Evolutionary conservation across 1,140 invertebrate genomes (phyloP), one percentile per base, ranked within the genome.

Genomic region (Oryzaephilus surinamensis): DNA sequence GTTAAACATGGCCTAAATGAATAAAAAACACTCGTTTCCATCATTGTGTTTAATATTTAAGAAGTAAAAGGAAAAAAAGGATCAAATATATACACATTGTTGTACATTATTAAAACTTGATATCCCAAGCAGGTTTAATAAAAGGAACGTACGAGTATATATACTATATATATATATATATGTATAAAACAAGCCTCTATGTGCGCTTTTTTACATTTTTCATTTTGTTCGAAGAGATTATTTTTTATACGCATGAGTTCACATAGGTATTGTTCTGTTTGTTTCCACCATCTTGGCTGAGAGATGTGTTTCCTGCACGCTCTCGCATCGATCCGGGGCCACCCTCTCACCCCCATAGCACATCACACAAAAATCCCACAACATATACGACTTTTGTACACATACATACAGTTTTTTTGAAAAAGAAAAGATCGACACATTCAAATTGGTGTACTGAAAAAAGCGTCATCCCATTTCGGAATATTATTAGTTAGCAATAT

Each of bases 261-360:
- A 51, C 46, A 52, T 48, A 54, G 52, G 52, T 54, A 54, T 54
- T 54, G 52, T 54, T 51, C 49, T 54, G 52, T 54, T 54, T 54
- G 52, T 54, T 54, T 51, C 52, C 50, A 46, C 52, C 52, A 51
- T 52, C 52, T 54, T 52, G 49, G 46, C 39, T 33, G 46, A 41
- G 15, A 43, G 49, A 50, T 51, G 45, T 51, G 46, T 50, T 50
- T 46, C 41, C 43, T 43, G 43, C 49, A 43, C 51, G 48, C 46
- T 48, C 42, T 38, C 28, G 41, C 46, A 54, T 54, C 52, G 52
- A 54, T 54, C n/a, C n/a, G n/a, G n/a, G n/a, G n/a, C n/a, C 52
- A 48, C 34, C 14, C 32, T 35, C 37, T 37, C 34, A 23, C 45
- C 37, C 37, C 35, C 36, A 27, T 28, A 35, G 7, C 23, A 24